A percentile compares a stretch with the other conserved stretches of the same genome.
Evolutionary conservation across 2,113 vertebrate genomes (phyloP).

Genomic region (Condylura cristata): DNA sequence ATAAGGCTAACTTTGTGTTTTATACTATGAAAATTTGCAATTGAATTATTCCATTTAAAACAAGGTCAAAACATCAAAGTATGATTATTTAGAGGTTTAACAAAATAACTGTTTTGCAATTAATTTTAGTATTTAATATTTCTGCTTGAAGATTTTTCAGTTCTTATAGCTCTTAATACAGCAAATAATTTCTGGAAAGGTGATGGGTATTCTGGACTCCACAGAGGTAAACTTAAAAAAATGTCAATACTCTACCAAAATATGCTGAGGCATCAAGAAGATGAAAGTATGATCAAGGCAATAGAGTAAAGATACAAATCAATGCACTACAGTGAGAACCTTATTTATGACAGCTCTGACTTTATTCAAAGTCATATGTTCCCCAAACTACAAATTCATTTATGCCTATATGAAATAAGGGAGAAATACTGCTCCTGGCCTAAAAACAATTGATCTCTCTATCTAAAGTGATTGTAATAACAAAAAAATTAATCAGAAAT

Average conservation of each 20-base stretch:
- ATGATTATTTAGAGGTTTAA: neutral
- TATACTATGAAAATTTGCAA: neutral
- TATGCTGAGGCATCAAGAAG: slow-evolving; percentile 8
- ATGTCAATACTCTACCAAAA: neutral
- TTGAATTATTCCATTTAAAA: neutral
- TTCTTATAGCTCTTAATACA: neutral
- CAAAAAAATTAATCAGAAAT: neutral
- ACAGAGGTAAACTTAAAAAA: slow-evolving; percentile 39
- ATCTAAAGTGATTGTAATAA: neutral
- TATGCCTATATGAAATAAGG: neutral
- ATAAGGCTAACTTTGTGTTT: neutral
- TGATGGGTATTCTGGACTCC: neutral
- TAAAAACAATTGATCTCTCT: neutral
- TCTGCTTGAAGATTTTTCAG: neutral
- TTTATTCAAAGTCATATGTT: neutral
- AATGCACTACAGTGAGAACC: neutral
- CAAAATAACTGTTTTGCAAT: neutral
- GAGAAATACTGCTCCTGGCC: neutral
- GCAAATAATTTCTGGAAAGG: neutral
- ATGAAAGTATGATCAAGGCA: neutral
- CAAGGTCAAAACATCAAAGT: neutral
- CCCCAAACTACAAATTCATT: neutral
- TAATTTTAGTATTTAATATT: neutral
- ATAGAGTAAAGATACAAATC: neutral
- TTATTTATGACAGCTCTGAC: neutral